These are phyloP conservation scores for Galbula dea DNA, from an alignment of 2,113 vertebrate genomes.

Conservation along the genomic window DNA sequence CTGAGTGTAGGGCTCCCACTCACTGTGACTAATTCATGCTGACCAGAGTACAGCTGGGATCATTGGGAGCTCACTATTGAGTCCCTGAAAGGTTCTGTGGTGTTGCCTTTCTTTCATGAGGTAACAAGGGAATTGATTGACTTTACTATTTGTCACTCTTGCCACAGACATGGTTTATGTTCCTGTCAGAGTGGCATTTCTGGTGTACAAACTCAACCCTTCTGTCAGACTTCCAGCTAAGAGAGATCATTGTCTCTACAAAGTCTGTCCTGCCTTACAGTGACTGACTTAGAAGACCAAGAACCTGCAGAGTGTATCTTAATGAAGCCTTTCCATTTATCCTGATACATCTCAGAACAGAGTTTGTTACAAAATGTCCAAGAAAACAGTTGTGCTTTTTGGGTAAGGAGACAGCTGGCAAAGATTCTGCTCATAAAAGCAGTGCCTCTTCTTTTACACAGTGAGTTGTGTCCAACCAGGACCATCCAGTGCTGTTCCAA, in stretches of 20 bases:
- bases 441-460: not conserved
- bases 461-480: not conserved
- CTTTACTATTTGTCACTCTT: not conserved
- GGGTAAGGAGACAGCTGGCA: not conserved
- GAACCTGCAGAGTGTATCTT: not conserved
- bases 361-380: not conserved
- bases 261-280: not conserved
- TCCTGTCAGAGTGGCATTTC: not conserved
- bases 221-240: not conserved
- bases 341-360: not conserved
- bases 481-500: not conserved
- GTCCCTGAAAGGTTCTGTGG: not conserved
- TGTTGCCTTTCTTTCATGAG: not conserved
- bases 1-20: not conserved
- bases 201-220: not conserved
- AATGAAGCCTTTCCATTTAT: not conserved
- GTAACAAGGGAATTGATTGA: not conserved
- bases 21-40: not conserved
- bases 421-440: not conserved
- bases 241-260: rapidly evolving
- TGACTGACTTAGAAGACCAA: not conserved
- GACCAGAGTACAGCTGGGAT: not conserved
- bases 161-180: not conserved
- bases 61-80: not conserved
- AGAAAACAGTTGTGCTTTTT: not conserved